Base-by-base conservation (phyloP, 1,140 invertebrate genomes). In the Monochamus saltuarius region DNA sequence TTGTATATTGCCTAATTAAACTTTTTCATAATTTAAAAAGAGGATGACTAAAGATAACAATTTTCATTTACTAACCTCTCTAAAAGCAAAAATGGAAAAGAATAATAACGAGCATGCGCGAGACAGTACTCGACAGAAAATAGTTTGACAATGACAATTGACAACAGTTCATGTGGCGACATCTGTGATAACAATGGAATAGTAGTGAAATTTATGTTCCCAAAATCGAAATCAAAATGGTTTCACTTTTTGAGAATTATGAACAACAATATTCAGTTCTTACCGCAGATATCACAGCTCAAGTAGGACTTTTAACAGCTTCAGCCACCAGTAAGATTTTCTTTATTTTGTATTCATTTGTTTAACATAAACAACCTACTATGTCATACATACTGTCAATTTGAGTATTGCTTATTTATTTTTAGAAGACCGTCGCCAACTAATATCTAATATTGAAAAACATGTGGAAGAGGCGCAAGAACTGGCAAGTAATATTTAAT, bases 381-480 rank as follows among this genome's bases (percentile, higher is more conserved):
- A 2, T 17, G 16, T 17, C 7, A n/a, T 17, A 4, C n/a, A 42
- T 13, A 42, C 16, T 42, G 16, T 42, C 16, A 42, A 13, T 42
- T 42, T 42, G 39, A 42, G 7, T 42, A 16, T 13, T 7, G 9
- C 13, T n/a, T 58, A 50, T 56, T 70, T 71, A 55, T 67, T 71
- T 70, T 64, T 78, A 88, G 87, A 77, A 65, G 87, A 88, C 64
- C 83, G 81, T 65, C 80, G 80, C 63, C 79, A 81, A 43, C 76
- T 86, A 40, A 80, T 87, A 66, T 80, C 80, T 67, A 86, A 89
- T 79, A 88, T 91, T 65, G 89, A 91, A 74, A 81, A 82, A 46
- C 87, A 89, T 75, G 82, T 94, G 64, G 89, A 93, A 64, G 92
- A 95, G 78, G 89, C 90, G 7, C 86, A 91, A 75, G 92, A 95